Evolutionary conservation across 2,888 invertebrate genomes (phyloP), one percentile per base, ranked within the genome.

Genomic region (Parnassius apollo): DNA sequence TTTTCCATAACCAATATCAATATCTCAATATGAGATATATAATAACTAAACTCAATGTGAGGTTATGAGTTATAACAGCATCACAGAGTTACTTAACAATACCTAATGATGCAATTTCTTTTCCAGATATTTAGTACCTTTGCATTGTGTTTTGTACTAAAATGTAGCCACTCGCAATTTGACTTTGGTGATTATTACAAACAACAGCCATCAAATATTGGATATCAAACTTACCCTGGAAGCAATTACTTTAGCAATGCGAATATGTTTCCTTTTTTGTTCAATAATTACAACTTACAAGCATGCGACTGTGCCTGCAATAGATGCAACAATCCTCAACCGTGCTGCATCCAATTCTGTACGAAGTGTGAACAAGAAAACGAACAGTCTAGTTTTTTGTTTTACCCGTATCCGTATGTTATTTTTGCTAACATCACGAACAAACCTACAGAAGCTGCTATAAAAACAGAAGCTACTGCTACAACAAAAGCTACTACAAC

Each of bases 371-470:
- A 51, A 2, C 44, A 59, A 45, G 51, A 54, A 13, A 45, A 35
- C 22, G 44, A 66, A n/a, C 73, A 71, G 44, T 62, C 72, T 0
- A 72, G 70, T 12, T 55, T 79, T 1, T 61, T 81, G 1, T 68
- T 78, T 22, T 66, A 81, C 0, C 81, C 82, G 0, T 82, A 78
- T 62, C 80, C 81, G 0, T 75, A 73, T 53, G 80, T 80, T 1
- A 25, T 81, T 56, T 63, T 79, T 8, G 10, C 76, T 7, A 45
- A 52, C 25, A 11, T 18, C 54, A 46, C 25, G 13, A n/a, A 54
- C 25, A 55, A 61, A 48, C 35, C 53, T 48, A 60, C 59, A 54
- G 48, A 53, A 9, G 11, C 9, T n/a, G 22, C 18, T n/a, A 45
- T 22, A 2, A 61, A 35, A 55, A 42, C 48, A 35, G 53, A 57